These are phyloP conservation scores for Drosophila acutilabella DNA, from an alignment of 2,888 invertebrate species.

Conservation along the genomic window DNA sequence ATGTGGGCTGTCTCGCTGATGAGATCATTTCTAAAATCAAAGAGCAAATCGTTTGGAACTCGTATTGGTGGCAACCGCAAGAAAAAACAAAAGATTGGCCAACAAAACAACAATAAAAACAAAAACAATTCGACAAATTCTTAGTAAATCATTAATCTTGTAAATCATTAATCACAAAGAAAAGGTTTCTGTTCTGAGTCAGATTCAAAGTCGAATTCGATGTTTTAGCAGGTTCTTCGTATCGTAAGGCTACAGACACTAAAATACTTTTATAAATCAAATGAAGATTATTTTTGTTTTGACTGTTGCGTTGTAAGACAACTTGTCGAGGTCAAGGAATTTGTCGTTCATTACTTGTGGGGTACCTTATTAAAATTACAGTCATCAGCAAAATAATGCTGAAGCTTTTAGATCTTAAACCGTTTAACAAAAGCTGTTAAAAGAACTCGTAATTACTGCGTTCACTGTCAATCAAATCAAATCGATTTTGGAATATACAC, in stretches of 20 bases:
- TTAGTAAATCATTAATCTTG: no score
- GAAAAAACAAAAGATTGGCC: constrained; percentile 58
- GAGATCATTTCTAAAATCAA: constrained; percentile 74
- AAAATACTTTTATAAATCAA: constrained; percentile 58
- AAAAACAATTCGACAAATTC: constrained; percentile 33
- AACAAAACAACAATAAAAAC: constrained; percentile 1
- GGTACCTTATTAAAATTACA: constrained; percentile 22
- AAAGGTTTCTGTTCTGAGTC: constrained; percentile 43
- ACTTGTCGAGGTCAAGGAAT: constrained; percentile 16
- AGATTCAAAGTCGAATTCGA: constrained; percentile 10
- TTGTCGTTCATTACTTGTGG: constrained; percentile 46
- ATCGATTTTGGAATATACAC: constrained; percentile 23
- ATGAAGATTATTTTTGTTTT: constrained; percentile 36
- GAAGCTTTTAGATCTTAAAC: constrained; percentile 13
- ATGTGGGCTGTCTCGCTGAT: constrained; percentile 65
- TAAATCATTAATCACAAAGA: constrained; percentile 74
- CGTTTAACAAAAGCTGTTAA: constrained; percentile 24
- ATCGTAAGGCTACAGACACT: constrained; percentile 24
- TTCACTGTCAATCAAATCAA: constrained; percentile 15
- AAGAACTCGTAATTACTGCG: constrained; percentile 20
- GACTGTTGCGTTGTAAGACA: constrained; percentile 10
- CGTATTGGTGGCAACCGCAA: constrained; percentile 22
- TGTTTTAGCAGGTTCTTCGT: no score
- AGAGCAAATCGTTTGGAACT: constrained; percentile 29
- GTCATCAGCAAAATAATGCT: background rate